Evolutionary conservation across 2,113 vertebrate genomes (phyloP).

Genomic region (Stegostoma tigrinum): DNA sequence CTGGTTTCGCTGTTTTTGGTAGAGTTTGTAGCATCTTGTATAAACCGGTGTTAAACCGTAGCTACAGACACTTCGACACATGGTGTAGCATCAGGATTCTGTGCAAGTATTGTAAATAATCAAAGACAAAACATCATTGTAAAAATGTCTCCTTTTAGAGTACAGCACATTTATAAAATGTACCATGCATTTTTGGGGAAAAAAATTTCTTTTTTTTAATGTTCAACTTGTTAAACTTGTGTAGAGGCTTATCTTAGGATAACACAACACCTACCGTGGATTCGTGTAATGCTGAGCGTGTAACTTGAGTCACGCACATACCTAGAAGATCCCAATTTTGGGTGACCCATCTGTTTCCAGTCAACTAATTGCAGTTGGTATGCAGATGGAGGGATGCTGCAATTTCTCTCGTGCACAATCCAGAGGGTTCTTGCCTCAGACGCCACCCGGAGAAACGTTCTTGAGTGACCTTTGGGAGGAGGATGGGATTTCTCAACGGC

Average conservation of each 20-base stretch:
- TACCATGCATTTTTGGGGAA: not conserved
- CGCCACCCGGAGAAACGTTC: not conserved
- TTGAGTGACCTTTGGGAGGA: not conserved
- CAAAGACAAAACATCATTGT: not conserved
- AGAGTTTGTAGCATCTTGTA: not conserved
- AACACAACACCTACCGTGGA: not conserved
- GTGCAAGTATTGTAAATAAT: not conserved
- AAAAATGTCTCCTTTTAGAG: not conserved
- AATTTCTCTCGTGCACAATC: not conserved
- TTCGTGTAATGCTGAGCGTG: not conserved
- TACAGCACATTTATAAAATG: slow-evolving; percentile 1
- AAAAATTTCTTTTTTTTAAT: not conserved
- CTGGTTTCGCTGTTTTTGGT: not conserved
- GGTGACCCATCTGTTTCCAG: not conserved
- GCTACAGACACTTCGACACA: not conserved
- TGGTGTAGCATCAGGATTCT: not conserved
- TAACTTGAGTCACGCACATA: not conserved
- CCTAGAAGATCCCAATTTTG: not conserved
- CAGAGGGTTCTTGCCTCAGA: not conserved
- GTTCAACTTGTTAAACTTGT: not conserved
- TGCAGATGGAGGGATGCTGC: not conserved
- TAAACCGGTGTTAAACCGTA: not conserved
- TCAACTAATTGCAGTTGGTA: not conserved
- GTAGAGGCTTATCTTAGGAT: not conserved
- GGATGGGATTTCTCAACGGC: not conserved